These are phyloP conservation scores for Craterocephalus amniculus DNA, from an alignment of 2,797 vertebrate species.

Conservation along the genomic window DNA sequence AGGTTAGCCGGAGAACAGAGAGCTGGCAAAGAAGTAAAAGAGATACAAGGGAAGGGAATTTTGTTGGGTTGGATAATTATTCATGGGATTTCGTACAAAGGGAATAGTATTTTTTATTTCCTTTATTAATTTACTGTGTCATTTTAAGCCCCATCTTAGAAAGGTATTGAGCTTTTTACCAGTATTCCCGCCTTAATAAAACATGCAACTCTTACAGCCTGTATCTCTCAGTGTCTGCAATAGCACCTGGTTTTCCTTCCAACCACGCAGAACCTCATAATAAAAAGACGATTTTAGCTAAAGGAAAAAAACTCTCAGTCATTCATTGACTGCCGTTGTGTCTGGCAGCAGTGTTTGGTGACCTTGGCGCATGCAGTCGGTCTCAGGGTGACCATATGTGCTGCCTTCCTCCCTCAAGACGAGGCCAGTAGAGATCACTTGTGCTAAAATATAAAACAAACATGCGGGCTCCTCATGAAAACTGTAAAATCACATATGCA, in stretches of 20 bases:
- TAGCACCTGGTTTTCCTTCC: background rate
- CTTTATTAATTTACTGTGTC: background rate
- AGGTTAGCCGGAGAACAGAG: background rate
- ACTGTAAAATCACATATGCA: background rate
- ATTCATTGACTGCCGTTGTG: slow-evolving; percentile 35
- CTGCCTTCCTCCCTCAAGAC: slow-evolving; percentile 48
- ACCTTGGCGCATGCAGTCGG: slow-evolving; percentile 62
- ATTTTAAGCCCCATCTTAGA: background rate
- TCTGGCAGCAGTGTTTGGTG: slow-evolving; percentile 42
- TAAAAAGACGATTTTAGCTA: background rate
- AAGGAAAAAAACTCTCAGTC: background rate
- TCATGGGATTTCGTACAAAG: slow-evolving; percentile 5
- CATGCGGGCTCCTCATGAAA: background rate
- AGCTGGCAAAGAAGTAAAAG: slow-evolving; percentile 1
- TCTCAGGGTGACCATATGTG: slow-evolving; percentile 80
- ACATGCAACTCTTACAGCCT: background rate
- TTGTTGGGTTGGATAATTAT: slow-evolving; percentile 12
- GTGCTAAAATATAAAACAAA: slow-evolving; percentile 27
- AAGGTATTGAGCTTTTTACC: background rate
- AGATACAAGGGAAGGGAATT: background rate
- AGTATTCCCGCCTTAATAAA: too few species aligned
- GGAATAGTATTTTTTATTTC: background rate
- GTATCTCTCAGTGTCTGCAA: background rate
- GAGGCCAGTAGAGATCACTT: slow-evolving; percentile 27
- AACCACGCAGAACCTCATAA: background rate